These are phyloP conservation scores for Meiosimyza decipiens DNA, from an alignment of 2,888 invertebrate genomes.

Conservation along the genomic window DNA sequence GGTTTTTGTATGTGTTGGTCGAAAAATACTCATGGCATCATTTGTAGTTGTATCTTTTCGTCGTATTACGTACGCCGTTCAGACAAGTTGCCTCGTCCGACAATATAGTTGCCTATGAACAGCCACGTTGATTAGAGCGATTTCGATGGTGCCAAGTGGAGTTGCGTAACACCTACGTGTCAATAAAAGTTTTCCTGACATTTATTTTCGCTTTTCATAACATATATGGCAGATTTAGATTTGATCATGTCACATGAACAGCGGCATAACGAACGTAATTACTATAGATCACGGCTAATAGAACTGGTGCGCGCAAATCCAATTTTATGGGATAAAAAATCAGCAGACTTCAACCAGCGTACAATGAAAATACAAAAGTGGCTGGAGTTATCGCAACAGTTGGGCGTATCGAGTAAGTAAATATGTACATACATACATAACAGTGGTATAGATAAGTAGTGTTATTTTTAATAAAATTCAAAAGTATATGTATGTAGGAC, in stretches of 20 bases:
- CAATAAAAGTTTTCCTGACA: too few species aligned
- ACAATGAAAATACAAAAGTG: constrained; percentile 43
- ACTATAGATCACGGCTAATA: constrained; percentile 42
- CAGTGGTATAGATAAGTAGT: neutral
- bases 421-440: neutral
- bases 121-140: neutral
- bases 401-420: constrained; percentile 42
- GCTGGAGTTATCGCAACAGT: constrained; percentile 41
- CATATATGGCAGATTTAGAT: neutral
- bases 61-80: neutral
- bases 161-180: neutral
- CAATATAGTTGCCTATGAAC: constrained; percentile 10
- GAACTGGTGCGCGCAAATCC: constrained; percentile 42
- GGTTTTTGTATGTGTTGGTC: constrained; percentile 1
- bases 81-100: constrained; percentile 30
- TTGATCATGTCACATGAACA: neutral
- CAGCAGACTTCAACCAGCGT: constrained; percentile 43
- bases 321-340: constrained; percentile 45
- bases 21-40: neutral
- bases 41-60: constrained; percentile 3
- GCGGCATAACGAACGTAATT: constrained; percentile 38
- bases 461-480: neutral
- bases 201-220: neutral
- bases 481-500: too few species aligned
- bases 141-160: neutral